These are phyloP conservation scores for Crenichthys baileyi DNA, from an alignment of 2,797 vertebrate genomes.

Conservation along the genomic window DNA sequence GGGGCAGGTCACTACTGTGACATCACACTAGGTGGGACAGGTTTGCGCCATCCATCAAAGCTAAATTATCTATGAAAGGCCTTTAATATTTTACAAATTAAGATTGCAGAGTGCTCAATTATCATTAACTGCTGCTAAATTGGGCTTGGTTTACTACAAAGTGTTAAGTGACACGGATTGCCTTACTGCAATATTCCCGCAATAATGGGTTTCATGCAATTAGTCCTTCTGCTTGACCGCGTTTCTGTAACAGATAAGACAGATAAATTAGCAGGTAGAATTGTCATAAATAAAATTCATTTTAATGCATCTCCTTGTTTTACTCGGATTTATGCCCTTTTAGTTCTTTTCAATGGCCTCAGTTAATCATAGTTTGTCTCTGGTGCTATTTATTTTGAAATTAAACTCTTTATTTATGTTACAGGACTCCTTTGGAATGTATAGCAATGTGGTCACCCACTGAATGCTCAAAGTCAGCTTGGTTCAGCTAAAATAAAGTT, in stretches of 20 bases:
- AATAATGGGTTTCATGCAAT: constrained; percentile 46
- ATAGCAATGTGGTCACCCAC: constrained; percentile 46
- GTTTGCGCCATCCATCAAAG: constrained; percentile 61
- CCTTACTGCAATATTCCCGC: constrained; percentile 29
- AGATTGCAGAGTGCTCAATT: constrained; percentile 59
- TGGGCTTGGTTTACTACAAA: constrained; percentile 50
- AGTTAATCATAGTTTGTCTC: constrained; percentile 19
- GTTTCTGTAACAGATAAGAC: constrained; percentile 25
- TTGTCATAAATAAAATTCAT: constrained; percentile 41
- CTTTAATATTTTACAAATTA: constrained; percentile 76
- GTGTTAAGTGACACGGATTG: constrained; percentile 70
- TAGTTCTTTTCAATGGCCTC: background rate
- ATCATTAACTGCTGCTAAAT: constrained; percentile 54
- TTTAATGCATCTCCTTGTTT: constrained; percentile 31
- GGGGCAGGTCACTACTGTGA: constrained; percentile 50
- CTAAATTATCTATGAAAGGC: constrained; percentile 63
- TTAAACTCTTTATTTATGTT: constrained; percentile 22
- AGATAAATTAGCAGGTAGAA: constrained; percentile 4
- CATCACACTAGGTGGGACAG: constrained; percentile 52
- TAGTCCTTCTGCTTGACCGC: constrained; percentile 40
- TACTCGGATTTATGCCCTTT: constrained; percentile 45
- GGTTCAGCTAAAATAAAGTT: constrained; percentile 19
- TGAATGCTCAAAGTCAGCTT: constrained; percentile 62
- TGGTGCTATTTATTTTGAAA: constrained; percentile 24
- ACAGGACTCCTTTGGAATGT: constrained; percentile 37